Evolutionary conservation across 1,140 invertebrate genomes (phyloP), one percentile per base, ranked within the genome.

Genomic region (Epicauta chinensis): DNA sequence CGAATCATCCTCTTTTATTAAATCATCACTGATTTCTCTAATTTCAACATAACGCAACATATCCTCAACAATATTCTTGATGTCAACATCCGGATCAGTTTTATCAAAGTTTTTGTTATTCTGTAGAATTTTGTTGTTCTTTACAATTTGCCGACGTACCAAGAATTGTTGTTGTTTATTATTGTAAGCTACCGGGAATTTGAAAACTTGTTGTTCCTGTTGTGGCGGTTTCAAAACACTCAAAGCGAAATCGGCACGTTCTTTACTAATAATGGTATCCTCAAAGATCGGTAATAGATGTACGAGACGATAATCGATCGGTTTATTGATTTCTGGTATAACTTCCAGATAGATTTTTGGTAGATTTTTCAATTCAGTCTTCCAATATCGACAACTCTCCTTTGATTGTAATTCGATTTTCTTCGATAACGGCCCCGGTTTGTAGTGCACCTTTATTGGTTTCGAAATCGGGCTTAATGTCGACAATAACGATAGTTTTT

Each of bases 241-340:
- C 30, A 70, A 53, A 32, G 73, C 69, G 61, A 72, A 73, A 23
- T 69, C 56, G 11, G 66, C 60, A 61, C 67, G 64, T 6, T 66
- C 49, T 23, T 61, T 46, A 15, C 56, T 61, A 16, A 73, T 60
- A 6, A 55, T 31, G 14, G 43, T 51, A 13, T 60, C 53, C 23
- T 64, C 43, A 55, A 55, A 61, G 11, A 59, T 54, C 16, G 34
- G 51, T 14, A 68, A 42, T 36, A 55, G 51, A 31, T 62, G 60
- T 32, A 53, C 31, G 2, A 65, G 55, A n/a, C 55, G 34, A 2
- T 58, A 41, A 53, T 64, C 44, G n/a, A 74, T 50, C 12, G 55
- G 53, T 55, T 64, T 65, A n/a, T 67, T 60, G 15, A 67, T 15
- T 48, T 65, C 32, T 3, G 73, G 70, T 29, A 42, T 57, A 16